A percentile compares a stretch with the other conserved stretches of the same genome.
These are phyloP conservation scores for Homarus gammarus DNA, from an alignment of 2,888 invertebrate species.

Conservation along the genomic window DNA sequence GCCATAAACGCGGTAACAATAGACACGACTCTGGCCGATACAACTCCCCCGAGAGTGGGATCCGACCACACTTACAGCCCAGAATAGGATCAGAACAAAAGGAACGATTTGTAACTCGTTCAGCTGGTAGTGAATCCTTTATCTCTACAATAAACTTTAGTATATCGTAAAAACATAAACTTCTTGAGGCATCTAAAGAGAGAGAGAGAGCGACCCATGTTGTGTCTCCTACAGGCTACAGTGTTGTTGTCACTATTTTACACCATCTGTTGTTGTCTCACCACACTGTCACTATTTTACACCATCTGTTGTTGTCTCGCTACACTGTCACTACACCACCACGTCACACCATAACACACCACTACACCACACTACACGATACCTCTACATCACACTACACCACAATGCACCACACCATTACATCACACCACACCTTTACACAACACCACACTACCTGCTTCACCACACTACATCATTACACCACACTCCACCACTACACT, in stretches of 20 bases:
- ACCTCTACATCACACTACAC: no score
- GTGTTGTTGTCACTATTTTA: no score
- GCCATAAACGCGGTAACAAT: constrained; percentile 68
- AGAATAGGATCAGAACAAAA: constrained; percentile 67
- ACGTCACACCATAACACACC: no score
- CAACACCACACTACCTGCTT: no score
- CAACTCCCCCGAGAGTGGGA: constrained; percentile 38
- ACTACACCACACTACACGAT: no score
- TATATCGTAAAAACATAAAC: constrained; percentile 67
- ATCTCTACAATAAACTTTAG: constrained; percentile 67
- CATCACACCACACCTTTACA: no score
- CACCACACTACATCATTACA: no score
- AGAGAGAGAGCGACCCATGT: not conserved
- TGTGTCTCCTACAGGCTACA: not conserved
- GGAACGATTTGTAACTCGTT: constrained; percentile 71
- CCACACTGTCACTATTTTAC: not conserved
- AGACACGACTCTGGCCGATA: constrained; percentile 40
- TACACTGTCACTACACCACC: no score
- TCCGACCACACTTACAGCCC: constrained; percentile 65
- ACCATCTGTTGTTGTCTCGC: not conserved
- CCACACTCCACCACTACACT: no score
- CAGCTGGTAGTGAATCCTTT: constrained; percentile 68
- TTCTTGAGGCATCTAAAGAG: no score
- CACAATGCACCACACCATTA: no score
- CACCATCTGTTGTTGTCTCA: not conserved